These are phyloP conservation scores for Yponomeuta cagnagella DNA, from an alignment of 2,888 invertebrate genomes.

Conservation along the genomic window DNA sequence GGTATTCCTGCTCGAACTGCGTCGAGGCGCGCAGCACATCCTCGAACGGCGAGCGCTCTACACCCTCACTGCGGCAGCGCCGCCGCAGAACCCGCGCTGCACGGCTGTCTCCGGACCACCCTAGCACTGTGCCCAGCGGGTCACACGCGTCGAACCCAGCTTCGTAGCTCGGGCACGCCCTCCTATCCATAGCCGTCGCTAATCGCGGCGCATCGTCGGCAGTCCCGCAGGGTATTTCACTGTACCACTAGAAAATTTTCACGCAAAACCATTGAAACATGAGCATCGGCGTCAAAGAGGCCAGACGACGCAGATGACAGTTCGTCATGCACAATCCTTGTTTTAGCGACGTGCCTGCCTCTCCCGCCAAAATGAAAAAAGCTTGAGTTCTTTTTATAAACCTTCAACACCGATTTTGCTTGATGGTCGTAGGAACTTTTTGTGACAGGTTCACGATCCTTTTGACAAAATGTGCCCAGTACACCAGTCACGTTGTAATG, in stretches of 20 bases:
- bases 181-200: conserved; percentile 65
- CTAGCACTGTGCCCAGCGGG: conserved; percentile 58
- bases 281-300: conserved; percentile 41
- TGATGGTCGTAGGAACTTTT: not conserved
- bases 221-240: conserved; percentile 47
- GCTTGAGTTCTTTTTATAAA: not conserved
- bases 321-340: conserved; percentile 36
- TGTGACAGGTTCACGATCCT: not conserved
- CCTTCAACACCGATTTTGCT: not conserved
- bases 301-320: conserved; percentile 64
- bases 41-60: conserved; percentile 68
- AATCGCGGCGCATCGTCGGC: conserved; percentile 55
- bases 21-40: conserved; percentile 35
- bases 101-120: conserved; percentile 45
- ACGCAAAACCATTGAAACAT: conserved; percentile 46
- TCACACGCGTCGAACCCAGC: conserved; percentile 67
- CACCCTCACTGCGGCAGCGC: conserved; percentile 69
- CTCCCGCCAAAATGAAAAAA: conserved; percentile 67
- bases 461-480: not conserved
- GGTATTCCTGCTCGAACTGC: conserved; percentile 24
- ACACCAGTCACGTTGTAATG: not conserved
- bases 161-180: conserved; percentile 64
- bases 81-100: conserved; percentile 60
- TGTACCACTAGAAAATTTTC: conserved; percentile 64
- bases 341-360: conserved; percentile 54